phyloP scores from a whole-genome alignment of 2,113 vertebrate genomes.

The Cynopterus brachyotis region DNA sequence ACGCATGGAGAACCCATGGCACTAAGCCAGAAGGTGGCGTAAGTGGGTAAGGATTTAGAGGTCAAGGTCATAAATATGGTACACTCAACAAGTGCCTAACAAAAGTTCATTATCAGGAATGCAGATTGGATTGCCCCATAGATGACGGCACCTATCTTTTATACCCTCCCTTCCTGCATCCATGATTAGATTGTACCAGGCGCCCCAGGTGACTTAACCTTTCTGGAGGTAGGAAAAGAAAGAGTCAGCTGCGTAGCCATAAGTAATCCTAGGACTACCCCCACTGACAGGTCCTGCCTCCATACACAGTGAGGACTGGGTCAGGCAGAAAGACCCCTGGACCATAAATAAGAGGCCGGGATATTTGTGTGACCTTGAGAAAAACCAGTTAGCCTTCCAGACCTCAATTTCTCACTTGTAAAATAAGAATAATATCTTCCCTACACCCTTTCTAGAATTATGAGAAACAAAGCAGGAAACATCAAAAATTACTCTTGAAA shows the following conservation, averaged over 20 bases:
- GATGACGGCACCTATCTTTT: neutral
- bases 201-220: neutral
- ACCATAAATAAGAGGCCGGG: neutral
- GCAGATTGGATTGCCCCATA: neutral
- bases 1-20: neutral
- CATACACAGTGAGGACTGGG: neutral
- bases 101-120: neutral
- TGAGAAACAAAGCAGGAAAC: neutral
- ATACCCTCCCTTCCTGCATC: neutral
- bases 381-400: neutral
- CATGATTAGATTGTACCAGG: neutral
- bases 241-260: neutral
- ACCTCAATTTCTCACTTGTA: neutral
- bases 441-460: neutral
- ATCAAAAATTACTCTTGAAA: constrained; percentile 21
- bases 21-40: neutral
- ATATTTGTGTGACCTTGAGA: neutral
- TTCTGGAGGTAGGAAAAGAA: neutral
- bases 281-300: neutral
- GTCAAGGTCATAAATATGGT: neutral
- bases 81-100: neutral
- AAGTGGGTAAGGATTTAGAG: neutral
- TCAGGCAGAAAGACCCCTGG: neutral
- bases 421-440: neutral
- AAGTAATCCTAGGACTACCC: neutral